These are phyloP conservation scores for Phalangium opilio DNA, from an alignment of 2,888 invertebrate genomes.

Conservation along the genomic window DNA sequence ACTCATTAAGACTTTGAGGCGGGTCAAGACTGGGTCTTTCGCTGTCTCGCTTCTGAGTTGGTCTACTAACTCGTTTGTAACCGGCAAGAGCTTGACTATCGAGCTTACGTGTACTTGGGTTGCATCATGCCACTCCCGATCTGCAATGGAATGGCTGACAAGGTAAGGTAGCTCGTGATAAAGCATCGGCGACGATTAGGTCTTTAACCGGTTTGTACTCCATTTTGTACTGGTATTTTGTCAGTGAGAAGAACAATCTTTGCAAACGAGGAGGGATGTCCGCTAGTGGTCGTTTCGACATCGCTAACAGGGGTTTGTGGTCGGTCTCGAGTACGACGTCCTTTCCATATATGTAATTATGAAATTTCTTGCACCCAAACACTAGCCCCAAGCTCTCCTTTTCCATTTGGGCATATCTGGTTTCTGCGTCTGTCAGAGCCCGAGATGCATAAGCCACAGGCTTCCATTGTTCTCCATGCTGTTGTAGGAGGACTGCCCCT, in stretches of 20 bases:
- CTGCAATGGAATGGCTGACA: background rate
- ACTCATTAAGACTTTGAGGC: background rate
- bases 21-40: slow-evolving; percentile 1
- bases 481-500: background rate
- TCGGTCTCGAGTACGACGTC: slow-evolving; percentile 27
- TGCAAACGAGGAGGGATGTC: slow-evolving; percentile 29
- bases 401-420: background rate
- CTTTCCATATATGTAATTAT: slow-evolving; percentile 5
- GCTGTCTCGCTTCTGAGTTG: background rate
- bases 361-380: background rate
- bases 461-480: background rate
- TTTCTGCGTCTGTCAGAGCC: background rate
- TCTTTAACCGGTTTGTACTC: slow-evolving; percentile 14
- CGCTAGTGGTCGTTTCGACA: slow-evolving; percentile 26
- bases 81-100: no score
- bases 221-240: slow-evolving; percentile 3
- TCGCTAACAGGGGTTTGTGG: slow-evolving; percentile 28
- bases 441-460: background rate
- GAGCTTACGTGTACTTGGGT: no score
- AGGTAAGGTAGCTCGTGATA: slow-evolving; percentile 12
- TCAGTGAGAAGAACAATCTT: slow-evolving; percentile 23
- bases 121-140: no score
- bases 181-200: slow-evolving; percentile 18
- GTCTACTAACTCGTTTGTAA: background rate
- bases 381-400: background rate